These are phyloP conservation scores for Lophura nycthemera DNA, from an alignment of 2,113 vertebrate species.

Conservation along the genomic window DNA sequence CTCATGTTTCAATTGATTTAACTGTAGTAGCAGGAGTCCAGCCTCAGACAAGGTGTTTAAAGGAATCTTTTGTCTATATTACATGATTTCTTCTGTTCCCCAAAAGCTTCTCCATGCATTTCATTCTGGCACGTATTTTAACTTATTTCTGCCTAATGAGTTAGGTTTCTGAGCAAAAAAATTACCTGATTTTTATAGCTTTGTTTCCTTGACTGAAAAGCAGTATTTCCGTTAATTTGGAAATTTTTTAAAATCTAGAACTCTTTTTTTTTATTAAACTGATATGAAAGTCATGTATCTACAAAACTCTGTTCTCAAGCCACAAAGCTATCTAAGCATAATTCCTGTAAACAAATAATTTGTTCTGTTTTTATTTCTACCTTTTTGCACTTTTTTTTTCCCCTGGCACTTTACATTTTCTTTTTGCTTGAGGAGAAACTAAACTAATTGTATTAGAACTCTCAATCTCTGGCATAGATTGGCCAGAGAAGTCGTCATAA, in stretches of 20 bases:
- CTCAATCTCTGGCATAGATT: neutral
- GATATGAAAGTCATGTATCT: neutral
- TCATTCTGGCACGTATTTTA: neutral
- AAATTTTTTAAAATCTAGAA: neutral
- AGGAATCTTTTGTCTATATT: neutral
- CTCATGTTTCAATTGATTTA: neutral
- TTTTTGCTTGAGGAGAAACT: neutral
- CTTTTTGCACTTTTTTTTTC: neutral
- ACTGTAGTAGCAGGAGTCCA: neutral
- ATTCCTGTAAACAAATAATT: neutral
- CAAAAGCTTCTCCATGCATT: neutral
- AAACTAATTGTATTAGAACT: neutral
- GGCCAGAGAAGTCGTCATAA: neutral
- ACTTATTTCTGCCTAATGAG: neutral
- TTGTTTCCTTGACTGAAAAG: neutral
- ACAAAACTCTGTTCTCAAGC: neutral
- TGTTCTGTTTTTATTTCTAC: neutral
- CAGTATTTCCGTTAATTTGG: neutral
- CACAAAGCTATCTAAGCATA: neutral
- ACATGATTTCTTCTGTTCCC: neutral
- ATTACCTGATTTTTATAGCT: neutral
- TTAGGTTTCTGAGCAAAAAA: neutral
- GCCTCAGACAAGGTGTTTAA: neutral
- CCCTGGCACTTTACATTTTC: neutral
- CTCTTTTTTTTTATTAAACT: neutral